These are phyloP conservation scores for Laothoe populi DNA, from an alignment of 2,888 invertebrate species.

Conservation along the genomic window DNA sequence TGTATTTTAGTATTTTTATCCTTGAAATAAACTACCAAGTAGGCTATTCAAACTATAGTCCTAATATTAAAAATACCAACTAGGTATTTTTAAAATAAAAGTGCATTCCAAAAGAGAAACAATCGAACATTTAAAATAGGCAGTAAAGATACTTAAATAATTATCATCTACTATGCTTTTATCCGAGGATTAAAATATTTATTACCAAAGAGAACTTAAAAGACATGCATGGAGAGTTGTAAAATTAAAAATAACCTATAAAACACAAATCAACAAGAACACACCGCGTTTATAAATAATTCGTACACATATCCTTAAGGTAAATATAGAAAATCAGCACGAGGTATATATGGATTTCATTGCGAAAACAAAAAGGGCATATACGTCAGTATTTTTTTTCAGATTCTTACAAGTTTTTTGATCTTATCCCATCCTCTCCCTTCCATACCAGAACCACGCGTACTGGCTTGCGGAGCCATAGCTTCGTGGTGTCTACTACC, in stretches of 20 bases:
- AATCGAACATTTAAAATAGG: no score
- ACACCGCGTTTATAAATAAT: neutral
- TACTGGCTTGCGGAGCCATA: no score
- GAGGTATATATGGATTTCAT: neutral
- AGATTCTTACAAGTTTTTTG: neutral
- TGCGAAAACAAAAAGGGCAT: neutral
- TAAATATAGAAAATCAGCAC: constrained; percentile 4
- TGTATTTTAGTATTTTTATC: neutral
- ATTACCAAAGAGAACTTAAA: neutral
- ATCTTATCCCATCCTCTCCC: no score
- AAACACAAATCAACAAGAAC: neutral
- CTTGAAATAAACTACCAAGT: neutral
- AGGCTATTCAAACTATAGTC: no score
- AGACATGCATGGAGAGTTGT: neutral
- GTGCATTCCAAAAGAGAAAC: no score
- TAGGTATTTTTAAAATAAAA: no score
- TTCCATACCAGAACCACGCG: no score
- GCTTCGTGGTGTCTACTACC: no score
- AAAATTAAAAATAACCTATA: neutral
- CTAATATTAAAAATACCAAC: neutral
- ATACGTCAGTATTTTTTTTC: constrained; percentile 6
- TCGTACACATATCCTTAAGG: neutral
- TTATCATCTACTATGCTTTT: no score
- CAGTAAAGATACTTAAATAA: no score
- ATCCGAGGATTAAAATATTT: no score